Evolutionary conservation across 2,888 invertebrate species (phyloP).

Genomic region (Rambutsinella grinnellia): DNA sequence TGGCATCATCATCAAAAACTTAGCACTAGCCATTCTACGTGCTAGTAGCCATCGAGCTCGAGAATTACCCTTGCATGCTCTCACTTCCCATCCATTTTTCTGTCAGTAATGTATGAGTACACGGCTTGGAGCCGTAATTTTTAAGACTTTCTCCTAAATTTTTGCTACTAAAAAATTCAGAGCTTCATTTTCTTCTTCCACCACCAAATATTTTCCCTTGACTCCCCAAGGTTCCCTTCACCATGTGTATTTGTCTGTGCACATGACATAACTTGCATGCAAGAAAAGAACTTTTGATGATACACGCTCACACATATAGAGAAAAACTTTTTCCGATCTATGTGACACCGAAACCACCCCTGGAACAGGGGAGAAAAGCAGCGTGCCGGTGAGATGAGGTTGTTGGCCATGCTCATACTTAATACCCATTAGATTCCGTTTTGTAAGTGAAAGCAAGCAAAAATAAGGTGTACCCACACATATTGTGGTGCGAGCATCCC

Average conservation of each 20-base stretch:
- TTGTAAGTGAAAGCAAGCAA: slow-evolving; percentile 26
- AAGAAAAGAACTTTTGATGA: slow-evolving; percentile 19
- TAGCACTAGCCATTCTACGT: slow-evolving; percentile 24
- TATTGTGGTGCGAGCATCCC: slow-evolving; percentile 39
- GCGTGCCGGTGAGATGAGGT: slow-evolving; percentile 12
- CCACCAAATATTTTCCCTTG: slow-evolving; percentile 12
- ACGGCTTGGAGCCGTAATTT: slow-evolving; percentile 54
- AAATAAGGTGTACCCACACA: slow-evolving; percentile 41
- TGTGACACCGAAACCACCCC: slow-evolving; percentile 46
- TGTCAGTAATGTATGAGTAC: slow-evolving; percentile 34
- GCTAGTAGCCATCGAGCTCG: background rate
- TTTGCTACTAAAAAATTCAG: slow-evolving; percentile 63
- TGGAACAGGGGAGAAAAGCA: slow-evolving; percentile 36
- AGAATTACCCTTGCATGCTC: background rate
- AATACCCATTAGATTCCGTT: slow-evolving; percentile 35
- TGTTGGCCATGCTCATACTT: slow-evolving; percentile 14
- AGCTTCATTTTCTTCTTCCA: slow-evolving; percentile 30
- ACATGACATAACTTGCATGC: slow-evolving; percentile 20
- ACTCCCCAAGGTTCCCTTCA: slow-evolving; percentile 43
- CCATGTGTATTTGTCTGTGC: slow-evolving; percentile 34
- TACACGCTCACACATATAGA: slow-evolving; percentile 9
- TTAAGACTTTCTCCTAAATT: slow-evolving; percentile 62
- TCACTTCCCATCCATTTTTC: slow-evolving; percentile 47
- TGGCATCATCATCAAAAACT: slow-evolving; percentile 25
- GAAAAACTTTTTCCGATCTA: slow-evolving; percentile 27